Evolutionary conservation across 2,888 invertebrate species (phyloP).

Genomic region (Dryobota labecula): DNA sequence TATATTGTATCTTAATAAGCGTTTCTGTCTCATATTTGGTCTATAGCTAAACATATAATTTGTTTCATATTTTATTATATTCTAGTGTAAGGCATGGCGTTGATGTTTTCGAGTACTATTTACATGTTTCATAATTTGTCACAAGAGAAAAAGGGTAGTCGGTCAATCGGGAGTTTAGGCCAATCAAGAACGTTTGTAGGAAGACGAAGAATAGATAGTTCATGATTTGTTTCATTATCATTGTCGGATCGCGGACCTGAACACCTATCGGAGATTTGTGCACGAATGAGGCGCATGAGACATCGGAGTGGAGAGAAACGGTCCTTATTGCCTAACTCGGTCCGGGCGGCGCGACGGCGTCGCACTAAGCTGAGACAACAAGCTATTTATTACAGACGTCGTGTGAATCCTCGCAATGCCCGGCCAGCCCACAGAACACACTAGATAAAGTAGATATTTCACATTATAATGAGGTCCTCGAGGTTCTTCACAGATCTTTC

Average conservation of each 20-base stretch:
- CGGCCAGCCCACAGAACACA: conserved; percentile 36
- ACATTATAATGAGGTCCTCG: conserved; percentile 17
- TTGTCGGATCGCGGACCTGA: background rate
- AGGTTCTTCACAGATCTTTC: conserved; percentile 31
- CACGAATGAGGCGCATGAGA: background rate
- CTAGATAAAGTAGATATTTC: background rate
- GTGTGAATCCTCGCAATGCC: conserved; percentile 34
- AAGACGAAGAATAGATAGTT: background rate
- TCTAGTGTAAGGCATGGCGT: conserved; percentile 47
- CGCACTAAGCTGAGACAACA: conserved; percentile 69
- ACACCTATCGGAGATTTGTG: background rate
- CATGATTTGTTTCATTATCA: background rate
- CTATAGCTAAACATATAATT: conserved; percentile 33
- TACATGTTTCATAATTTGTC: conserved; percentile 17
- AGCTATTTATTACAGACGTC: conserved; percentile 68
- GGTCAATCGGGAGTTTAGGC: conserved; percentile 43
- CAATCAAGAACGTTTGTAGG: conserved; percentile 32
- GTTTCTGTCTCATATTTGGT: conserved; percentile 46
- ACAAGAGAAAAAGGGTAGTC: background rate
- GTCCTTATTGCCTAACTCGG: conserved; percentile 59
- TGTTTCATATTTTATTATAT: conserved; percentile 28
- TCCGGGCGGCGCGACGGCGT: conserved; percentile 9
- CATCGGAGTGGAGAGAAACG: conserved; percentile 8
- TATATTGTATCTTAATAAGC: conserved; percentile 32
- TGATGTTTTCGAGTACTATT: conserved; percentile 23